These are phyloP conservation scores for Ametastegia equiseti DNA, from an alignment of 2,888 invertebrate genomes.

Conservation along the genomic window DNA sequence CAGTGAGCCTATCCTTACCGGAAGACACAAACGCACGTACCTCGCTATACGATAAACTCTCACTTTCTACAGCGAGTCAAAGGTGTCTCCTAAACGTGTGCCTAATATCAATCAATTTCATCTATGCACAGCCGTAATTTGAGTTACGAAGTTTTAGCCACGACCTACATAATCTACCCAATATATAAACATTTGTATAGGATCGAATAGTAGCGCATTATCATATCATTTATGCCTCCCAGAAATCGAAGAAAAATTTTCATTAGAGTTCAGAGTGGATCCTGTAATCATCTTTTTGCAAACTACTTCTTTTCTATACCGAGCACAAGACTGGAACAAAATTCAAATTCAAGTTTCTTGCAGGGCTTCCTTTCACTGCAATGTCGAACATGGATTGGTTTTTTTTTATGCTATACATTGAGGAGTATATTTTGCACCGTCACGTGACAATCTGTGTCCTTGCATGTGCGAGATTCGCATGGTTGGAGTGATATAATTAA, in stretches of 20 bases:
- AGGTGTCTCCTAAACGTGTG: slow-evolving; percentile 20
- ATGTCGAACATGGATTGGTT: background rate
- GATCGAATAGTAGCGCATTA: background rate
- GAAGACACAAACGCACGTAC: slow-evolving; percentile 30
- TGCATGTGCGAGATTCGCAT: background rate
- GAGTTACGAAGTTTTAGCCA: background rate
- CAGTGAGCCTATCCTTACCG: slow-evolving; percentile 19
- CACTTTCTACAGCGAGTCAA: slow-evolving; percentile 40
- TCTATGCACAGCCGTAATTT: background rate
- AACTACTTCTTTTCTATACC: too few species aligned
- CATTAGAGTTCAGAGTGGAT: too few species aligned
- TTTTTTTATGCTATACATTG: background rate
- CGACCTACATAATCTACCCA: background rate
- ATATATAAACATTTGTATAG: background rate
- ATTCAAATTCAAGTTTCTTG: too few species aligned
- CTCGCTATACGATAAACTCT: slow-evolving; percentile 24
- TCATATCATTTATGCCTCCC: background rate
- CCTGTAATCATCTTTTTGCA: too few species aligned
- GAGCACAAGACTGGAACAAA: too few species aligned
- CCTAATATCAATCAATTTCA: slow-evolving; percentile 31
- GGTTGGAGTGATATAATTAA: background rate
- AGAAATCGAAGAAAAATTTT: background rate
- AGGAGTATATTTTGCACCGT: background rate
- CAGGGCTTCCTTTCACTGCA: too few species aligned
- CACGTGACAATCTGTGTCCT: background rate